Conservation (phyloP, 2,113 vertebrate genomes). For the Sphyrna mokarran region DNA sequence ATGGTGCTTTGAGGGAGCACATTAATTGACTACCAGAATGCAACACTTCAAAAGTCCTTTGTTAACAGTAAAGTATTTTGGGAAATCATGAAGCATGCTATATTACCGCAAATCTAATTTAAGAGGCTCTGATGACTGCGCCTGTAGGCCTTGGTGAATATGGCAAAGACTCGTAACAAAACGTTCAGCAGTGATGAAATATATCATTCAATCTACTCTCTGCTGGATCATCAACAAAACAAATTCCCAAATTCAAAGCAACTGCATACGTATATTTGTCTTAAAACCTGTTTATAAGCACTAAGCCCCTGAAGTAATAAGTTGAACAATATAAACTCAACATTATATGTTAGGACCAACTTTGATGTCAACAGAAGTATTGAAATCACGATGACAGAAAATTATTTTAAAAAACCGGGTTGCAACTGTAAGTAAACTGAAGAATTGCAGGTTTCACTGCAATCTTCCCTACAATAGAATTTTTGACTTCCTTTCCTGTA, state of each 20-base stretch:
- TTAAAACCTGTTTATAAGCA: neutral
- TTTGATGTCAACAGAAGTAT: neutral
- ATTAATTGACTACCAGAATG: neutral
- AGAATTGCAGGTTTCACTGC: neutral
- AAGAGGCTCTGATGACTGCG: neutral
- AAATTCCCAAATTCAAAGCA: conserved; percentile 36
- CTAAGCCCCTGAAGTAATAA: neutral
- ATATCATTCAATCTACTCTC: neutral
- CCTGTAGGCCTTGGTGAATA: neutral
- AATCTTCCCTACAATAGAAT: neutral
- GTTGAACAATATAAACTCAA: neutral
- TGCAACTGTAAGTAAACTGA: neutral
- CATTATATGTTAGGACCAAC: neutral
- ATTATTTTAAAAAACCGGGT: too few relatives aligned
- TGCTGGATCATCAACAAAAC: conserved; percentile 49
- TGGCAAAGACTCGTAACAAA: neutral
- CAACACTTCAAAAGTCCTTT: neutral
- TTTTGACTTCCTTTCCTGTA: neutral
- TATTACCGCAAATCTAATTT: neutral
- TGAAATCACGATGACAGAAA: neutral
- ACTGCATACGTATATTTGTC: neutral
- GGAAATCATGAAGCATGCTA: neutral
- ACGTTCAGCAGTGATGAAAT: neutral
- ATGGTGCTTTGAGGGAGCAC: neutral
- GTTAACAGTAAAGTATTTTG: neutral